phyloP scores from a whole-genome alignment of 2,888 invertebrate species.

The Calliscelio sp. region DNA sequence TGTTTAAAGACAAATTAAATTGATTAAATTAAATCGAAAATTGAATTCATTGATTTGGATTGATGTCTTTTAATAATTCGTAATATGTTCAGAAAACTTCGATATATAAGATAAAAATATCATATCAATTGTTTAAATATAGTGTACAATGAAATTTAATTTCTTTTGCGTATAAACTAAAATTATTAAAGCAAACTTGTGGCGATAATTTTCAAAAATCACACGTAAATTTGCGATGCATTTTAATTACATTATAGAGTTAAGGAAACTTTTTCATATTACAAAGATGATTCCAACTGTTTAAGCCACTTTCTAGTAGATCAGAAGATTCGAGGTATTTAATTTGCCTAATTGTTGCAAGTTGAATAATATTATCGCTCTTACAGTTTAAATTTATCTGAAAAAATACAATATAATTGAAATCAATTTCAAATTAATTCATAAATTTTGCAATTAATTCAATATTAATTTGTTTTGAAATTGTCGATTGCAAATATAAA shows the following conservation, averaged over 20 bases:
- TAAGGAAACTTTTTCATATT: constrained; percentile 23
- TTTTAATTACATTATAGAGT: constrained; percentile 1
- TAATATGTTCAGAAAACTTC: neutral
- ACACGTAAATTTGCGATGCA: constrained; percentile 46
- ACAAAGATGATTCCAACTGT: constrained; percentile 41
- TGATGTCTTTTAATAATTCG: too few species aligned
- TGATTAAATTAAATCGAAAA: too few species aligned
- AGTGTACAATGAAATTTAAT: neutral
- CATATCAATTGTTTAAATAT: constrained; percentile 1
- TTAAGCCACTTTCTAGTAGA: constrained; percentile 66
- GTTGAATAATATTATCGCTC: constrained; percentile 23
- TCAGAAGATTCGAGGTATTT: constrained; percentile 61
- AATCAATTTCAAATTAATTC: neutral
- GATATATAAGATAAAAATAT: constrained; percentile 11
- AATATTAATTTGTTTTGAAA: neutral
- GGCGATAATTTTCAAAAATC: neutral
- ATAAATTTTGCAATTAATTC: too few species aligned
- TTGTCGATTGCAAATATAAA: too few species aligned
- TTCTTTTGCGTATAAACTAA: neutral
- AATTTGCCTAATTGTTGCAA: constrained; percentile 53
- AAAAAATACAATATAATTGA: constrained; percentile 22
- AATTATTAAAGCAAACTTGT: too few species aligned
- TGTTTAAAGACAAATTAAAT: neutral
- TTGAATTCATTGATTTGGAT: too few species aligned
- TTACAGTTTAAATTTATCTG: constrained; percentile 47